A percentile compares a stretch with the other conserved stretches of the same genome.
Evolutionary conservation across 2,888 invertebrate species (phyloP).

Genomic region (Cacoxenus indagator): DNA sequence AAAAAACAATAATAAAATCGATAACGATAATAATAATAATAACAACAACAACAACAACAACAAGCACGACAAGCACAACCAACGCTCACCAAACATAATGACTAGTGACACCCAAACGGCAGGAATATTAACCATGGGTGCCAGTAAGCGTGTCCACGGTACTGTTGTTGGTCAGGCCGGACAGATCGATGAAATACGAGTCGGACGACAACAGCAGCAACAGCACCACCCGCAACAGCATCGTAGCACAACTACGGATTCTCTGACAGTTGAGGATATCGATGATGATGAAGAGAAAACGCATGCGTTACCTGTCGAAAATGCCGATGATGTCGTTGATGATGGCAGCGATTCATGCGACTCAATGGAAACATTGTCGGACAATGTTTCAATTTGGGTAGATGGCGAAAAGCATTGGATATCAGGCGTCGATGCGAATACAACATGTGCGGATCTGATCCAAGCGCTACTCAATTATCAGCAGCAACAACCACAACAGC

Average conservation of each 20-base stretch:
- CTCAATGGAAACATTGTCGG: conserved; percentile 64
- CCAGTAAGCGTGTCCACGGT: not conserved
- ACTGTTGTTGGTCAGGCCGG: not conserved
- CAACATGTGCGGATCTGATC: conserved; percentile 85
- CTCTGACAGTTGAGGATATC: conserved; percentile 7
- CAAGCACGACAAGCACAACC: conserved; percentile 12
- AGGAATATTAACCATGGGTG: conserved; percentile 5
- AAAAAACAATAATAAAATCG: conserved; percentile 7
- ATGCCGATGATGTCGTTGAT: conserved; percentile 29
- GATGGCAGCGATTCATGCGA: conserved; percentile 53
- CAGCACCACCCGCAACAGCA: too few species aligned
- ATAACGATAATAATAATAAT: not conserved
- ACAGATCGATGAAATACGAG: not conserved
- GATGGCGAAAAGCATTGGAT: conserved; percentile 85
- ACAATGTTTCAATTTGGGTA: conserved; percentile 82
- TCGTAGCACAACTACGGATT: conserved; percentile 6
- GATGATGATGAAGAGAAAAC: conserved; percentile 18
- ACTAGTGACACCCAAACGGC: conserved; percentile 22
- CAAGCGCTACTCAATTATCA: conserved; percentile 77
- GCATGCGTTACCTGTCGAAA: conserved; percentile 11
- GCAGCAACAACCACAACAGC: conserved; percentile 41
- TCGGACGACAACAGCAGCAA: not conserved
- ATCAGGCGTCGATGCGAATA: conserved; percentile 81
- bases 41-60: conserved; percentile 5
- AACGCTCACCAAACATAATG: conserved; percentile 20